phyloP scores from a whole-genome alignment of 2,113 vertebrate species.

The Lophius piscatorius region DNA sequence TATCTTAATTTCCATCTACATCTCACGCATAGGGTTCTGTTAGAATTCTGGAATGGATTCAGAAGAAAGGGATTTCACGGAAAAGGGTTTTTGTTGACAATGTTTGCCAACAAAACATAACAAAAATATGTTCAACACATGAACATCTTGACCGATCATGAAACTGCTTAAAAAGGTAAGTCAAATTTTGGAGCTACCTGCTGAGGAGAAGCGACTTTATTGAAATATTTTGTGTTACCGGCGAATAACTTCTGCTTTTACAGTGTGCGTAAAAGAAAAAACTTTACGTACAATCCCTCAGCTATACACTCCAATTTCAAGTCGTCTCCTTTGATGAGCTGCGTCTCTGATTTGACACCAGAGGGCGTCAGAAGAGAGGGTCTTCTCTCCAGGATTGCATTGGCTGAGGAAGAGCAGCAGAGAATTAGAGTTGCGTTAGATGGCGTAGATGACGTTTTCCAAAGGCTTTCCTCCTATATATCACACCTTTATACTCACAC shows the following conservation, averaged over 20 bases:
- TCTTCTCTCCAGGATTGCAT: slow-evolving; percentile 87
- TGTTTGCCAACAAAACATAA: neutral
- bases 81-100: neutral
- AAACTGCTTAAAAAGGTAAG: no score
- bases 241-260: no score
- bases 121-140: neutral
- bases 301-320: slow-evolving; percentile 92
- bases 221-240: no score
- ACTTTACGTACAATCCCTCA: slow-evolving; percentile 91
- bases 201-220: no score
- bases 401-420: slow-evolving; percentile 77
- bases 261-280: no score
- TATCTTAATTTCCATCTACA: no score
- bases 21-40: no score
- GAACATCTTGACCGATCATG: no score
- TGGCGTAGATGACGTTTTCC: no score
- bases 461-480: neutral
- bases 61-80: no score
- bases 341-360: slow-evolving; percentile 77
- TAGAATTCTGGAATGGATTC: no score
- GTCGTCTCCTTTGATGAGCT: slow-evolving; percentile 86
- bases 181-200: no score
- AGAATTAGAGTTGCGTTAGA: neutral
- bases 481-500: neutral
- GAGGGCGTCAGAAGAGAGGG: slow-evolving; percentile 88